phyloP scores from a whole-genome alignment of 2,888 invertebrate species.

The Andrena chrysosceles region DNA sequence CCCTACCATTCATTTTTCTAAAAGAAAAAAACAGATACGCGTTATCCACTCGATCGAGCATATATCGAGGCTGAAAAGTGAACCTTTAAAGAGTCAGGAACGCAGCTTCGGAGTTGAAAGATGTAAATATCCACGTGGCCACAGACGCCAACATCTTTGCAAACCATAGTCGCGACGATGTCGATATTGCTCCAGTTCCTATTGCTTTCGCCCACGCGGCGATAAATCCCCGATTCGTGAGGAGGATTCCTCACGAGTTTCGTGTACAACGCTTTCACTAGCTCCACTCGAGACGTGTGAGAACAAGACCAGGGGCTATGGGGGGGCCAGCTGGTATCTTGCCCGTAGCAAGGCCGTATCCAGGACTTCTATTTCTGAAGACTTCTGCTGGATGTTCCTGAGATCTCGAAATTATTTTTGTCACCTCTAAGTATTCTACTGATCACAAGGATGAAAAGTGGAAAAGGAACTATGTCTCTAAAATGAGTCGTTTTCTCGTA shows the following conservation, averaged over 20 bases:
- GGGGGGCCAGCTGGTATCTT: constrained; percentile 18
- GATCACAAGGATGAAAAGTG: too few relatives aligned
- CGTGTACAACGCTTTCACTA: constrained; percentile 64
- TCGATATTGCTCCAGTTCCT: constrained; percentile 46
- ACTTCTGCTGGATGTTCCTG: neutral
- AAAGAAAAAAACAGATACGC: neutral
- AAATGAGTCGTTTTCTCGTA: too few relatives aligned
- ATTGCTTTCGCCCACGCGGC: constrained; percentile 47
- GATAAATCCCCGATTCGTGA: constrained; percentile 53
- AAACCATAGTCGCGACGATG: neutral
- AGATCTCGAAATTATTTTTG: too few relatives aligned
- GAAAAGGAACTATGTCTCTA: too few relatives aligned
- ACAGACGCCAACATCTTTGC: neutral
- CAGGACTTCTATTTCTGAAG: neutral
- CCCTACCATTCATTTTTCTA: constrained; percentile 19
- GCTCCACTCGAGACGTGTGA: constrained; percentile 47
- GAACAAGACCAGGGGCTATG: constrained; percentile 31
- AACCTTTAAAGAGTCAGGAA: too few relatives aligned
- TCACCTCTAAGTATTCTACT: too few relatives aligned
- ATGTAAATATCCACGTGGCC: neutral
- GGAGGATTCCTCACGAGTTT: constrained; percentile 47
- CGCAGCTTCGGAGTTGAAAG: too few relatives aligned
- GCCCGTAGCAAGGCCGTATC: constrained; percentile 16
- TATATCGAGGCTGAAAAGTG: too few relatives aligned
- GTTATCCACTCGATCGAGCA: too few relatives aligned